Evolutionary conservation across 2,797 vertebrate species (phyloP), one percentile per base, ranked within the genome.

Genomic region (Rallus crepitans): DNA sequence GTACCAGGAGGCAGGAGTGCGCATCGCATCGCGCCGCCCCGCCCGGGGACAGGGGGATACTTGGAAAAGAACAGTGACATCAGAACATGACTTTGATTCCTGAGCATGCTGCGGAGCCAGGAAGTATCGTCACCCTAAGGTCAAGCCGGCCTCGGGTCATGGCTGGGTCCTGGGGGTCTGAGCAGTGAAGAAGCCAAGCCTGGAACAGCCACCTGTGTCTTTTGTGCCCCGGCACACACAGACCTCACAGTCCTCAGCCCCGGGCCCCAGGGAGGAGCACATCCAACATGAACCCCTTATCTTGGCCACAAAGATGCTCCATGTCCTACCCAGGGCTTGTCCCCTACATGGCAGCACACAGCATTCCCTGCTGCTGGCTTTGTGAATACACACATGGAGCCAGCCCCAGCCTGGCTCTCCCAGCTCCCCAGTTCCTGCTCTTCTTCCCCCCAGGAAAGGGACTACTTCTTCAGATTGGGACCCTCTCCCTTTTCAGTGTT

Each of bases 1-100:
- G 94, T 96, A 91, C 94, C 91, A 20, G 89, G 88, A 93, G 85
- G 59, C 52, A 50, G 64, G 63, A 94, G 70, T 4, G 0, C 9
- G 39, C 72, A 30, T 9, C 42, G 42, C 72, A 30, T 12, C 3
- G 2, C 5, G 5, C 70, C 2, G 42, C 68, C 75, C 28, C 23
- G 89, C 50, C 63, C 52, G 7, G 89, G 89, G 42, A 64, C 88
- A 52, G 90, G 50, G 63, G 86, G 81, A 63, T 85, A 56, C 88
- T 93, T 0, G 1, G 92, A 80, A 94, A 84, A 80, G 89, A 73
- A 87, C 83, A 73, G 50, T 65, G 48, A 52, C 81, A 84, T 89
- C 83, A 80, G 95, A 87, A 61, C 89, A 50, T 2, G 73, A 15
- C 55, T 72, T 77, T 25, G 90, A 48, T 63, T 79, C 35, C 68